Evolutionary conservation across 1,140 invertebrate species (phyloP).

Genomic region (Glossosoma conforme): DNA sequence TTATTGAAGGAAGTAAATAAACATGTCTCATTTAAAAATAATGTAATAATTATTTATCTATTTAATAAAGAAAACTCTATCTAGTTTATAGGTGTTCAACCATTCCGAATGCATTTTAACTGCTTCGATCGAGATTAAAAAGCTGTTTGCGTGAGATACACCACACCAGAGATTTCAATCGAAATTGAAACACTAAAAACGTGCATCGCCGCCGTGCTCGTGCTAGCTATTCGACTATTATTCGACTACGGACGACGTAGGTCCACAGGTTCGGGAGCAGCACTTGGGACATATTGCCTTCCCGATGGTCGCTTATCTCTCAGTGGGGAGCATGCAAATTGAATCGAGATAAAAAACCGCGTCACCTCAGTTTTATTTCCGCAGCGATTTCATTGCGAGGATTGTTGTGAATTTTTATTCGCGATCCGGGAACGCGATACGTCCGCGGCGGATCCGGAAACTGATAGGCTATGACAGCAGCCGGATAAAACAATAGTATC

Average conservation of each 20-base stretch:
- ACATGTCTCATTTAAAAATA: neutral
- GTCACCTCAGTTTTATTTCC: conserved; percentile 9
- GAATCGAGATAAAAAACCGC: too few species aligned
- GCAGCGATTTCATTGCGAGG: neutral
- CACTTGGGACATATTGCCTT: too few species aligned
- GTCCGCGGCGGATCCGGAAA: conserved; percentile 10
- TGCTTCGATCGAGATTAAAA: too few species aligned
- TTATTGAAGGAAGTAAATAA: neutral
- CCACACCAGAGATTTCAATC: neutral
- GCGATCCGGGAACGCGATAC: conserved; percentile 20
- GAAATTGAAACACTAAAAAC: neutral
- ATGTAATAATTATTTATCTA: neutral
- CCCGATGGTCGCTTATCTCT: too few species aligned
- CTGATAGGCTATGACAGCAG: conserved; percentile 5
- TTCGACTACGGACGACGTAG: too few species aligned
- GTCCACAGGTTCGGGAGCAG: too few species aligned
- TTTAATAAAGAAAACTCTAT: neutral
- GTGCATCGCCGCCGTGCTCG: neutral
- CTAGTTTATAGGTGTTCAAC: too few species aligned
- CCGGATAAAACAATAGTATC: too few species aligned
- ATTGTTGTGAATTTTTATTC: conserved; percentile 24
- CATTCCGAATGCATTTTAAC: too few species aligned
- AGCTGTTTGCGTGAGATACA: too few species aligned
- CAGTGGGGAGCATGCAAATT: too few species aligned
- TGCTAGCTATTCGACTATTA: too few species aligned